Percentiles rank a stretch among this genome's conserved stretches.
Conservation (phyloP, 2,888 invertebrate genomes). For the Catocala nupta region DNA sequence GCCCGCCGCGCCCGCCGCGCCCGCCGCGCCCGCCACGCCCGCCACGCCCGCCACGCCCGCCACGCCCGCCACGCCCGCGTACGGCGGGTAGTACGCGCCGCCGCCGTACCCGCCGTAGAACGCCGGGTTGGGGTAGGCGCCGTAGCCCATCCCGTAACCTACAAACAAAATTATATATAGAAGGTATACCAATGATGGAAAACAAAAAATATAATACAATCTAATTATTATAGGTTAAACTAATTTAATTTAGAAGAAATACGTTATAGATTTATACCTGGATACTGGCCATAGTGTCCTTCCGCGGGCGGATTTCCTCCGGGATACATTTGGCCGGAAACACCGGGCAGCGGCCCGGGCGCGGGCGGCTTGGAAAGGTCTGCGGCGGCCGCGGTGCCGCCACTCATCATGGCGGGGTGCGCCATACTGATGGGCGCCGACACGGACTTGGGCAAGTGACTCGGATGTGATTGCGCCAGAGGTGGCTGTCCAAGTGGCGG, state of each 20-base stretch:
- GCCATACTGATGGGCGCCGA: conserved; percentile 57
- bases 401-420: conserved; percentile 64
- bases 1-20: conserved; percentile 60
- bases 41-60: conserved; percentile 64
- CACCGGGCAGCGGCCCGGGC: conserved; percentile 52
- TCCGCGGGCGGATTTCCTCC: conserved; percentile 69
- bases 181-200: background rate
- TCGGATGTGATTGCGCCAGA: conserved; percentile 45
- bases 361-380: conserved; percentile 54
- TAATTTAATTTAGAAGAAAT: background rate
- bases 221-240: background rate
- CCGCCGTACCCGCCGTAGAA: conserved; percentile 87
- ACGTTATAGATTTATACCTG: conserved; percentile 62
- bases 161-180: background rate
- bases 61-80: conserved; percentile 57
- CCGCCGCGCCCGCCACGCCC: conserved; percentile 49
- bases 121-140: conserved; percentile 78
- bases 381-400: conserved; percentile 55
- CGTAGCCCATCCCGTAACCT: conserved; percentile 82
- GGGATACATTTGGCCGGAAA: conserved; percentile 64
- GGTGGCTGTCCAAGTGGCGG: conserved; percentile 35
- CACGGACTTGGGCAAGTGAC: conserved; percentile 32
- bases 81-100: conserved; percentile 80
- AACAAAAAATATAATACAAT: background rate
- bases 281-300: conserved; percentile 75